Evolutionary conservation across 2,888 invertebrate genomes (phyloP).

Genomic region (Eupithecia dodoneata): DNA sequence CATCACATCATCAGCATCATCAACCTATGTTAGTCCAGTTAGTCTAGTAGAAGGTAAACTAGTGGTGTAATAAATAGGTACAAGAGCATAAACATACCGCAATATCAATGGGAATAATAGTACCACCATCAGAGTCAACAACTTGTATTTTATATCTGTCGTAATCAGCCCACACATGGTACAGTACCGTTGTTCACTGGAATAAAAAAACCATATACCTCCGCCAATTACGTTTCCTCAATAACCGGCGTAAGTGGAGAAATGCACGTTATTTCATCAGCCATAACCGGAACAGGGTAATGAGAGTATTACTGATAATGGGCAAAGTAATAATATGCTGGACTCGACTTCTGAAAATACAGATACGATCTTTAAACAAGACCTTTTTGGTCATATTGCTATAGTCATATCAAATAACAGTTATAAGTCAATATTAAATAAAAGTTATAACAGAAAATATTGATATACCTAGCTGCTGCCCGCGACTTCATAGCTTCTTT

Average conservation of each 20-base stretch:
- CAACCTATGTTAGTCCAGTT: too few species aligned
- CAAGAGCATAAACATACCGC: too few species aligned
- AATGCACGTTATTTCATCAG: constrained; percentile 30
- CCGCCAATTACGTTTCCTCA: constrained; percentile 23
- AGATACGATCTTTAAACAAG: neutral
- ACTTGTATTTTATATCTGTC: neutral
- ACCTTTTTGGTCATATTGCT: neutral
- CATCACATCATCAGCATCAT: too few species aligned
- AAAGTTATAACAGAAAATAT: neutral
- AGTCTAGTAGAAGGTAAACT: too few species aligned
- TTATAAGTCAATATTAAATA: neutral
- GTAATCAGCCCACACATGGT: constrained; percentile 2
- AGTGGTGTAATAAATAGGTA: too few species aligned
- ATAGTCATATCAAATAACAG: neutral
- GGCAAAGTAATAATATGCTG: constrained; percentile 28
- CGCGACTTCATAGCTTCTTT: too few species aligned
- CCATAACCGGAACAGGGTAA: constrained; percentile 32
- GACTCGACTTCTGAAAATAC: neutral
- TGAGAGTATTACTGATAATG: constrained; percentile 36
- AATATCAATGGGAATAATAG: too few species aligned
- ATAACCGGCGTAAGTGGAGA: constrained; percentile 30
- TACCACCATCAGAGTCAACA: neutral
- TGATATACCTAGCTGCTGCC: neutral
- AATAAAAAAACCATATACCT: constrained; percentile 21
- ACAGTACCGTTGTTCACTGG: constrained; percentile 15